phyloP scores from a whole-genome alignment of 2,888 invertebrate species.

The Dasypogon diadema region DNA sequence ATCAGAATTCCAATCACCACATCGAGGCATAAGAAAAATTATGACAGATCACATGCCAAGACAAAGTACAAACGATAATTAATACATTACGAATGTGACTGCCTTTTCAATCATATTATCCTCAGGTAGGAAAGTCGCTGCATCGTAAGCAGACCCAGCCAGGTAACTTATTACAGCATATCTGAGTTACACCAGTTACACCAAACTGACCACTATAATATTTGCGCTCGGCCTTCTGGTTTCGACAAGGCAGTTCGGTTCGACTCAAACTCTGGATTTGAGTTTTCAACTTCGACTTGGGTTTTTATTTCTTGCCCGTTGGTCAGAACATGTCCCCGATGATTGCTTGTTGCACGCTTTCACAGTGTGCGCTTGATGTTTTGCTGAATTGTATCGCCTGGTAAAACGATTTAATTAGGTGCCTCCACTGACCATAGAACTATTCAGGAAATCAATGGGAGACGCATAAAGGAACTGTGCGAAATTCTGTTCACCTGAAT shows the following conservation, averaged over 20 bases:
- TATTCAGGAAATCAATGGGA: constrained; percentile 10
- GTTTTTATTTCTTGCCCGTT: constrained; percentile 32
- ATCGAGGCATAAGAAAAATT: constrained; percentile 58
- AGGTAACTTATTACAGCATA: constrained; percentile 4
- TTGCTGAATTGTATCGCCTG: constrained; percentile 52
- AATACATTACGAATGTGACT: constrained; percentile 59
- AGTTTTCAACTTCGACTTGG: constrained; percentile 14
- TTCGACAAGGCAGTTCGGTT: background rate
- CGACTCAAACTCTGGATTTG: background rate
- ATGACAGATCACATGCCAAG: constrained; percentile 61
- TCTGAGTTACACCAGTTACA: background rate
- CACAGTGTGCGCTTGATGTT: constrained; percentile 53
- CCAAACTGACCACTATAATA: constrained; percentile 4
- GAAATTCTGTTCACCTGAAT: background rate
- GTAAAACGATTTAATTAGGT: constrained; percentile 55
- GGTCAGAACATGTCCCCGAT: constrained; percentile 44
- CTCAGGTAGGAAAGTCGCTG: constrained; percentile 43
- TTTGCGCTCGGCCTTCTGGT: background rate
- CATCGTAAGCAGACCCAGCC: constrained; percentile 33
- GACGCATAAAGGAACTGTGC: background rate
- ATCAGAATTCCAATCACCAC: constrained; percentile 45
- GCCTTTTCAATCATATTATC: constrained; percentile 46
- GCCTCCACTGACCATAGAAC: constrained; percentile 43
- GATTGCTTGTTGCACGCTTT: constrained; percentile 52
- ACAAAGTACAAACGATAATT: constrained; percentile 60